A percentile compares a stretch with the other conserved stretches of the same genome.
phyloP scores from a whole-genome alignment of 2,888 invertebrate species.

The Nemotelus nigrinus region DNA sequence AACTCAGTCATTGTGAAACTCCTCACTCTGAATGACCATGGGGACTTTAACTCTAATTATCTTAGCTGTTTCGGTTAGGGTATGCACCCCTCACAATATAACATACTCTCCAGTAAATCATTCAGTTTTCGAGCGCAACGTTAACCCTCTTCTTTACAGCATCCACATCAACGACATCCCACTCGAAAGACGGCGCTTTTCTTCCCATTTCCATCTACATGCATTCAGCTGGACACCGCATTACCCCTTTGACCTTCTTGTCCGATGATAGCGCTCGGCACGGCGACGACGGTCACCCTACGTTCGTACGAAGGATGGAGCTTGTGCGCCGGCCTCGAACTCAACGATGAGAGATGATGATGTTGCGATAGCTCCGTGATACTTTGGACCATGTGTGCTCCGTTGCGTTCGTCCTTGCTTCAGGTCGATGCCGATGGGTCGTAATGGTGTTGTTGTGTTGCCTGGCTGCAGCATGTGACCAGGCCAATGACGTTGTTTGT shows the following conservation, averaged over 20 bases:
- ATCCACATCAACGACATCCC: too few relatives aligned
- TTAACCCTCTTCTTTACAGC: too few relatives aligned
- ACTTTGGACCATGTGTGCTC: constrained; percentile 16
- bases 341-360: constrained; percentile 10
- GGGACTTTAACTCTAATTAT: too few relatives aligned
- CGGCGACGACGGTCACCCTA: constrained; percentile 1
- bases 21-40: too few relatives aligned
- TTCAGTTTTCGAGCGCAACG: too few relatives aligned
- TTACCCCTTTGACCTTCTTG: constrained; percentile 2
- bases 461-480: constrained; percentile 11
- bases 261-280: not conserved
- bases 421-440: constrained; percentile 13
- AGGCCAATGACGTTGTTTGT: constrained; percentile 9
- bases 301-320: constrained; percentile 26
- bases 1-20: too few relatives aligned
- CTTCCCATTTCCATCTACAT: too few relatives aligned
- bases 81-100: too few relatives aligned
- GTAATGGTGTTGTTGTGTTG: not conserved
- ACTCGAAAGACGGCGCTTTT: too few relatives aligned
- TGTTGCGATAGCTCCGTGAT: constrained; percentile 9
- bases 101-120: too few relatives aligned
- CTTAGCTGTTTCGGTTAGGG: too few relatives aligned
- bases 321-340: constrained; percentile 23
- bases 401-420: not conserved
- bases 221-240: not conserved